Base-by-base conservation (phyloP, 2,113 vertebrate species). In the Lagopus leucura region DNA sequence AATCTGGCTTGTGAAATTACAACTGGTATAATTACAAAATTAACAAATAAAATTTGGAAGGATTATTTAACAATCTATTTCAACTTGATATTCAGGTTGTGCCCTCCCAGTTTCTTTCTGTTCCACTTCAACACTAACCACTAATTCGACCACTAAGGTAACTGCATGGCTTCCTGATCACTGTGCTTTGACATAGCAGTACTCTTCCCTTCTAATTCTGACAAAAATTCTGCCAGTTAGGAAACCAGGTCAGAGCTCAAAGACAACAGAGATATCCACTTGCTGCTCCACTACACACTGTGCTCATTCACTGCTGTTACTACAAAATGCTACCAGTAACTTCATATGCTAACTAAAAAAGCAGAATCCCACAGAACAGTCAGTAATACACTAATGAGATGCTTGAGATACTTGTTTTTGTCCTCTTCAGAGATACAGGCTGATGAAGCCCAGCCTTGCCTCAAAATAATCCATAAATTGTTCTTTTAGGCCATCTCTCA, bases 31-130 rank as follows among this genome's bases (percentile, higher is more conserved):
- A 92, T 94, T 90, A 92, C 80, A 70, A 94, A 95, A 94, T 92
- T 92, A 96, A 92, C 92, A 96, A 96, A 94, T 94, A 93, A 95
- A 92, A 93, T 93, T 95, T 92, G 74, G 58, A 82, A 89, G 86
- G 83, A 94, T 93, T 95, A 94, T 87, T 95, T 96, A 92, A 88
- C 80, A 65, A 90, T 88, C 92, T 92, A 93, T 89, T 90, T 89
- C 83, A 93, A 90, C 84, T 87, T 86, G 52, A 72, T 78, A 86
- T 92, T 69, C 73, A 86, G 81, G 88, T 45, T 54, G 22, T 67
- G 47, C 81, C 63, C 77, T 87, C 73, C 11, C 6, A 2, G 25
- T 82, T 90, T 89, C 58, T 30, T 83, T 86, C 45, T 84, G 34
- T 36, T 73, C 81, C 32, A 36, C 66, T 92, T 88, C 77, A 75